phyloP scores from a whole-genome alignment of 1,140 invertebrate species.

The Conus ventricosus region DNA sequence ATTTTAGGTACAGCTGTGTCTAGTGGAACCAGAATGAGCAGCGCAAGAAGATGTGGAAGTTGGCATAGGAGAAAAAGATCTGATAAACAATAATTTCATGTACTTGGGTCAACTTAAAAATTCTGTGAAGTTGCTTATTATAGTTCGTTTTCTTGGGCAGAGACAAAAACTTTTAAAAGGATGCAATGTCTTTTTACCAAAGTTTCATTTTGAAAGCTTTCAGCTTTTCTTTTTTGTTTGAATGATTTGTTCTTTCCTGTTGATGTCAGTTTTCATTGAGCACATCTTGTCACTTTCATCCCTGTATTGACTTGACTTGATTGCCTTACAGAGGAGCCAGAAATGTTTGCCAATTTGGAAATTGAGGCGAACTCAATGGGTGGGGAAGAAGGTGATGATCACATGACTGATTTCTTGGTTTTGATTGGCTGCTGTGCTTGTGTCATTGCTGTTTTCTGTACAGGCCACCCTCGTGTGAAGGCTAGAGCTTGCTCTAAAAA shows the following conservation, averaged over 20 bases:
- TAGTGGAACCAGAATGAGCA: too few relatives aligned
- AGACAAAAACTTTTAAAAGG: not conserved
- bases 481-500: not conserved
- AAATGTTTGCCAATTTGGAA: slow-evolving; percentile 56
- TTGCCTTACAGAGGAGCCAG: slow-evolving; percentile 56
- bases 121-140: too few relatives aligned
- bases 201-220: not conserved
- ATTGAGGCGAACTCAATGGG: slow-evolving; percentile 52
- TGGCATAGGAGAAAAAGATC: too few relatives aligned
- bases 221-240: not conserved
- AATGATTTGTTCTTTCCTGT: not conserved
- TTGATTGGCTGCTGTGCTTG: slow-evolving; percentile 23
- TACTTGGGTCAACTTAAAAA: too few relatives aligned
- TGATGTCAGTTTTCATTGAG: not conserved
- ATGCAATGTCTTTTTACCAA: not conserved
- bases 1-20: too few relatives aligned
- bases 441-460: not conserved
- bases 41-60: too few relatives aligned
- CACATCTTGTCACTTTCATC: not conserved
- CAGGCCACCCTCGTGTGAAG: slow-evolving; percentile 7
- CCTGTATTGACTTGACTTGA: slow-evolving; percentile 7
- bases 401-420: slow-evolving; percentile 27
- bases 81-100: too few relatives aligned
- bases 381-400: slow-evolving; percentile 45
- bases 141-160: not conserved